Evolutionary conservation across 2,113 vertebrate species (phyloP).

Genomic region (Ornithorhynchus anatinus): DNA sequence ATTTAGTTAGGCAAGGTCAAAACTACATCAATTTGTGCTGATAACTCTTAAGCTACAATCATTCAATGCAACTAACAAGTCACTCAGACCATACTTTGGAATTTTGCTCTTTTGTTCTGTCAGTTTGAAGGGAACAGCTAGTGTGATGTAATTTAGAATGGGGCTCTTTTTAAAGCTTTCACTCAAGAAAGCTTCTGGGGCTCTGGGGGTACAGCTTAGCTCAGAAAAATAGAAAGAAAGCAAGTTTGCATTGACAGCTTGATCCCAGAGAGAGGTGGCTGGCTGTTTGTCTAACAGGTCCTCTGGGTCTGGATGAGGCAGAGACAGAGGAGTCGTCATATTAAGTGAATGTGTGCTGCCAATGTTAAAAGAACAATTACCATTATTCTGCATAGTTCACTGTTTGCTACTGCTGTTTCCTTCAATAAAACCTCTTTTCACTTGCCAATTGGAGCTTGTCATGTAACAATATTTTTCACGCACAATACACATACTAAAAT

Average conservation of each 20-base stretch:
- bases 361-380: slow-evolving; percentile 72
- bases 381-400: slow-evolving; percentile 64
- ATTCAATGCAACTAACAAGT: slow-evolving; percentile 49
- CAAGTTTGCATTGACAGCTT: slow-evolving; percentile 73
- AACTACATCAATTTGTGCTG: background rate
- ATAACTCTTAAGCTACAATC: slow-evolving; percentile 44
- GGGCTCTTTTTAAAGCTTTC: slow-evolving; percentile 73
- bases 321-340: slow-evolving; percentile 67
- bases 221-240: slow-evolving; percentile 64
- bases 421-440: slow-evolving; percentile 72
- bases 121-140: slow-evolving; percentile 65
- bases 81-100: slow-evolving; percentile 64
- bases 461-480: slow-evolving; percentile 71
- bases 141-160: slow-evolving; percentile 71
- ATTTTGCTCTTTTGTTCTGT: slow-evolving; percentile 70
- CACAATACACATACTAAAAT: slow-evolving; percentile 70
- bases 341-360: slow-evolving; percentile 54
- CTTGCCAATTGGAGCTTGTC: slow-evolving; percentile 71
- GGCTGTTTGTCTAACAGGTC: slow-evolving; percentile 74
- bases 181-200: slow-evolving; percentile 68
- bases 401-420: slow-evolving; percentile 68
- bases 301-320: slow-evolving; percentile 68
- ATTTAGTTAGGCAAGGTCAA: slow-evolving; percentile 34
- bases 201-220: slow-evolving; percentile 71
- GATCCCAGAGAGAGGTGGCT: slow-evolving; percentile 73